A percentile compares a stretch with the other conserved stretches of the same genome.
Conservation (phyloP, 2,888 invertebrate species). For the Euplagia quadripunctaria region DNA sequence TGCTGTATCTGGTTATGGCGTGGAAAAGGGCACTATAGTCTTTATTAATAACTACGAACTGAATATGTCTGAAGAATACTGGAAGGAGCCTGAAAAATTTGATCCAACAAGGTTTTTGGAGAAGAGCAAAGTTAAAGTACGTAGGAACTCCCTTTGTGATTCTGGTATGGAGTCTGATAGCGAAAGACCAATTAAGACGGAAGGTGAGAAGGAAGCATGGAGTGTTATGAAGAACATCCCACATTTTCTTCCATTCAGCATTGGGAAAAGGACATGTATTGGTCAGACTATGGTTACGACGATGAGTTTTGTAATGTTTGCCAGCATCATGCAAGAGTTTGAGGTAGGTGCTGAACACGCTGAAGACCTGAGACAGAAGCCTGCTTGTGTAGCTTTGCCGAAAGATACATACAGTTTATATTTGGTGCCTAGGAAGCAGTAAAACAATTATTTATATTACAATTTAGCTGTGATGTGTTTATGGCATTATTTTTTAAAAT, state of each 20-base stretch:
- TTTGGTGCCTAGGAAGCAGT: constrained; percentile 84
- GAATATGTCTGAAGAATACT: constrained; percentile 91
- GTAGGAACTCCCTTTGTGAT: constrained; percentile 84
- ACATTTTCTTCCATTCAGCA: constrained; percentile 94
- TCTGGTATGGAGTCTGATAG: constrained; percentile 87
- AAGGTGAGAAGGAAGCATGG: constrained; percentile 72
- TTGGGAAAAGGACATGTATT: constrained; percentile 95
- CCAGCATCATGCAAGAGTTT: constrained; percentile 91
- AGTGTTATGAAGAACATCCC: constrained; percentile 87
- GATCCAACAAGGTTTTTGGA: constrained; percentile 92
- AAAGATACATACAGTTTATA: constrained; percentile 90
- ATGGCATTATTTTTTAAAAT: not conserved
- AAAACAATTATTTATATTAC: constrained; percentile 47
- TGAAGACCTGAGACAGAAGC: constrained; percentile 86
- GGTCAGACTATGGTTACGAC: constrained; percentile 93
- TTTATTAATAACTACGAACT: constrained; percentile 95
- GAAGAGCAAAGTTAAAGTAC: constrained; percentile 65
- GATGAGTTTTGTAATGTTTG: constrained; percentile 91
- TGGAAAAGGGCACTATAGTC: constrained; percentile 93
- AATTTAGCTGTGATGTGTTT: constrained; percentile 29
- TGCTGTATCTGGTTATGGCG: constrained; percentile 90
- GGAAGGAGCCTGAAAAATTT: constrained; percentile 91
- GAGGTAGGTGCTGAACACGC: constrained; percentile 88
- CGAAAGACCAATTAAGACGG: constrained; percentile 67
- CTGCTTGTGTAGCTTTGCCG: constrained; percentile 92